Evolutionary conservation across 2,888 invertebrate species (phyloP).

Genomic region (Dermolepida albohirtum): DNA sequence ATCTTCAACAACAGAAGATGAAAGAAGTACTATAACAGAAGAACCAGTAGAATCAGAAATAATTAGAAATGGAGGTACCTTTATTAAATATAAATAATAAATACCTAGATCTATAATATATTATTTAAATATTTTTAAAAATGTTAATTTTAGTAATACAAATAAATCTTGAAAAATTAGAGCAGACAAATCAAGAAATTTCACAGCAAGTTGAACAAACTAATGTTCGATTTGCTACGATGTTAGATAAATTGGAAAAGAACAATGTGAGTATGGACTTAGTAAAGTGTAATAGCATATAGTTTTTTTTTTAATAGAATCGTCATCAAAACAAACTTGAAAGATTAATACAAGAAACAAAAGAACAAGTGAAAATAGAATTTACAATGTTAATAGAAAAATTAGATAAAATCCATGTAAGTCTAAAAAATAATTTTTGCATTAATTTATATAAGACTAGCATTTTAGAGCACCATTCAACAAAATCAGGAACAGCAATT

Average conservation of each 20-base stretch:
- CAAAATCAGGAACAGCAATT: constrained; percentile 27
- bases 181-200: constrained; percentile 26
- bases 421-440: background rate
- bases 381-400: constrained; percentile 15
- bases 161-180: constrained; percentile 16
- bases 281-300: background rate
- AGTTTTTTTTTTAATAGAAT: constrained; percentile 6
- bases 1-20: constrained; percentile 3
- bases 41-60: constrained; percentile 2
- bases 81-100: background rate
- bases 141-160: background rate
- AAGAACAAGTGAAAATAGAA: constrained; percentile 17
- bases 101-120: background rate
- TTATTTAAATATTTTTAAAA: background rate
- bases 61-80: constrained; percentile 8
- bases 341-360: constrained; percentile 24
- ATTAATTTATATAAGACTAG: background rate
- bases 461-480: constrained; percentile 15
- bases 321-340: constrained; percentile 25
- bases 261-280: constrained; percentile 12
- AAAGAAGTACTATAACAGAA: constrained; percentile 2
- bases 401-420: constrained; percentile 23
- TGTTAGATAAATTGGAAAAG: constrained; percentile 16
- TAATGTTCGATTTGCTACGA: constrained; percentile 11
- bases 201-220: constrained; percentile 22